Base-by-base conservation (phyloP, 2,888 invertebrate genomes). In the Germaria angustata region DNA sequence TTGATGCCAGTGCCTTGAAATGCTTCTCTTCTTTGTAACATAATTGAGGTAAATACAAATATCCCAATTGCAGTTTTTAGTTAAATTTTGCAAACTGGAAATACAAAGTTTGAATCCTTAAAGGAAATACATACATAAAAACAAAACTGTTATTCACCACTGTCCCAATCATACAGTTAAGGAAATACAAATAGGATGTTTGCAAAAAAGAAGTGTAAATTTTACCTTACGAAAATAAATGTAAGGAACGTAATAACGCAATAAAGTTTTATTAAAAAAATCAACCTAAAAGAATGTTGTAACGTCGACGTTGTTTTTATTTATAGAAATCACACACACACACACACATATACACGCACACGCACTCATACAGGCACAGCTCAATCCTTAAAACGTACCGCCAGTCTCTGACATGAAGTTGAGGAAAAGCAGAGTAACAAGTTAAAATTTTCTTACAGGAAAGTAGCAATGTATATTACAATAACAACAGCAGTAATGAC, bases 391-490 rank as follows among this genome's bases (percentile, higher is more conserved):
- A 15, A 39, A 36, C 36, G 20, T 36, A 22, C 39, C 51, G 1
- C 34, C 22, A 63, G 2, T 32, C 3, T 32, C 28, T 22, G 63
- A 51, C 39, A 71, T 61, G 36, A 46, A 32, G 24, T 66, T 55
- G n/a, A 41, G 32, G 39, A 39, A 61, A 80, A 69, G 49, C 61
- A 71, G 65, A 72, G 77, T 81, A 81, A 81, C 77, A 81, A 81
- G 77, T 81, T 71, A 71, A 11, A 65, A 76, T 76, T 72, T 81
- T 61, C 68, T 44, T 49, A 49, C 22, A 39, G 41, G 36, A 46
- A 63, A 28, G 36, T 15, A 63, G 32, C 44, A 36, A 36, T 11
- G 15, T 3, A 3, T 28, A 59, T 5, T n/a, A 17, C 11, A 57
- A 34, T 44, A 24, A 49, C 13, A 51, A 41, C 11, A 24, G 13